Percentiles rank a stretch among this genome's conserved stretches.
Conservation (phyloP, 2,888 invertebrate species). For the Pseudoips prasinana region DNA sequence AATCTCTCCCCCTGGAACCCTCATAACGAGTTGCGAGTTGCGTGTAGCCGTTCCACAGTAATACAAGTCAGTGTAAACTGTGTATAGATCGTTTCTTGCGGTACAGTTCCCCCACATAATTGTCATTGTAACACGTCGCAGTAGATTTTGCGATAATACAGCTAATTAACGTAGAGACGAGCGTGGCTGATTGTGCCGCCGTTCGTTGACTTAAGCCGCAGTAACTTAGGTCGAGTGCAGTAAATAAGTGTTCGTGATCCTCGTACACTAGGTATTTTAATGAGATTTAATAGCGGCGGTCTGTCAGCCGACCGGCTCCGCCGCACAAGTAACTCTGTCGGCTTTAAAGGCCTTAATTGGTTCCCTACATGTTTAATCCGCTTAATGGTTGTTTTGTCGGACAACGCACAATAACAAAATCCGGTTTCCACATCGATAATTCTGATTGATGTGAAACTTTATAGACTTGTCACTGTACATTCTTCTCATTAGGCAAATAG, state of each 20-base stretch:
- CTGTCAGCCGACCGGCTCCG: constrained; percentile 38
- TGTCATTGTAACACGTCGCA: constrained; percentile 41
- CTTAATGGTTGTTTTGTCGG: constrained; percentile 63
- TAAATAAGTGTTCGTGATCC: constrained; percentile 70
- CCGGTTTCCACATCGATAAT: constrained; percentile 55
- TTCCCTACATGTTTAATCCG: constrained; percentile 69
- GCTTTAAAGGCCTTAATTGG: constrained; percentile 70
- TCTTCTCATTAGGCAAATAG: constrained; percentile 42
- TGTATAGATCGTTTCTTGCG: constrained; percentile 21
- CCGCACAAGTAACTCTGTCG: constrained; percentile 53
- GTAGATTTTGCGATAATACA: constrained; percentile 64
- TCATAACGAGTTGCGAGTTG: constrained; percentile 42
- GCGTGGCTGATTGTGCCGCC: constrained; percentile 57
- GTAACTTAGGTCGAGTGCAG: constrained; percentile 55
- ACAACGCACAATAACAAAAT: constrained; percentile 52
- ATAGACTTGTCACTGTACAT: constrained; percentile 47
- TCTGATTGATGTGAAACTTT: constrained; percentile 55
- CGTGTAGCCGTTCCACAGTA: constrained; percentile 15
- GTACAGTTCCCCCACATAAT: constrained; percentile 36
- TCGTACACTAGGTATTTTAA: constrained; percentile 66
- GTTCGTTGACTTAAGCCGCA: constrained; percentile 56
- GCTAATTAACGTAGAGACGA: constrained; percentile 64
- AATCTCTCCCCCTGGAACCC: constrained; percentile 22
- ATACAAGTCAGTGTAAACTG: not conserved
- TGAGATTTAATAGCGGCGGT: constrained; percentile 65